phyloP scores from a whole-genome alignment of 2,888 invertebrate genomes.

The Candidula unifasciata region DNA sequence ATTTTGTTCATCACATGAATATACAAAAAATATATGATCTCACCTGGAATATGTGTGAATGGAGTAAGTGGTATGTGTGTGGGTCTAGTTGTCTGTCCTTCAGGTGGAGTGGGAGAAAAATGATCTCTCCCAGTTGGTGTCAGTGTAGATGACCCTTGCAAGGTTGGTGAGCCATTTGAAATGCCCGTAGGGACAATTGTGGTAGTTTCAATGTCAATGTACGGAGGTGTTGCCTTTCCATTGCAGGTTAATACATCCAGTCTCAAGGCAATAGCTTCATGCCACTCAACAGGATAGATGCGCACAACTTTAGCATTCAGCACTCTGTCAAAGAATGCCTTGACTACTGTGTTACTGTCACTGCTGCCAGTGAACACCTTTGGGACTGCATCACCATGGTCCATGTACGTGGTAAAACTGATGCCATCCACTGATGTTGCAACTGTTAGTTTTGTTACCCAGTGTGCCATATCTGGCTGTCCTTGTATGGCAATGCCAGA shows the following conservation, averaged over 20 bases:
- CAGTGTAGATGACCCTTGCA: not conserved
- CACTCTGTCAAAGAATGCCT: conserved; percentile 61
- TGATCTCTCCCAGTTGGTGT: conserved; percentile 14
- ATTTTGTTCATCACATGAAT: not conserved
- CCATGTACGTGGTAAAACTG: conserved; percentile 51
- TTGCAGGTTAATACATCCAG: conserved; percentile 66
- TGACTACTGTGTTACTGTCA: conserved; percentile 54
- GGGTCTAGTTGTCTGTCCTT: not conserved
- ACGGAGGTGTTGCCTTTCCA: conserved; percentile 41
- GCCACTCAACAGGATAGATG: conserved; percentile 66
- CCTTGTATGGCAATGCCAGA: conserved; percentile 58
- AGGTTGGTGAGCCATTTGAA: not conserved
- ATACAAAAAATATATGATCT: not conserved
- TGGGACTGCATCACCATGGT: conserved; percentile 31
- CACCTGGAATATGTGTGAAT: conserved; percentile 43
- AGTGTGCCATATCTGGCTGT: conserved; percentile 53
- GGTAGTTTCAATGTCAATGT: conserved; percentile 4
- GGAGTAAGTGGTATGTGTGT: conserved; percentile 37
- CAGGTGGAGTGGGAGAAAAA: not conserved
- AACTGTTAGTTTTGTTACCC: conserved; percentile 59
- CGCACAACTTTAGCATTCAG: conserved; percentile 63
- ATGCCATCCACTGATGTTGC: conserved; percentile 54
- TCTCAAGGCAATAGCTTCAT: conserved; percentile 62
- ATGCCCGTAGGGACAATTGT: not conserved
- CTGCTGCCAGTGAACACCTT: conserved; percentile 55